A percentile compares a stretch with the other conserved stretches of the same genome.
phyloP scores from a whole-genome alignment of 2,113 vertebrate genomes.

The Protobothrops mucrosquamatus region DNA sequence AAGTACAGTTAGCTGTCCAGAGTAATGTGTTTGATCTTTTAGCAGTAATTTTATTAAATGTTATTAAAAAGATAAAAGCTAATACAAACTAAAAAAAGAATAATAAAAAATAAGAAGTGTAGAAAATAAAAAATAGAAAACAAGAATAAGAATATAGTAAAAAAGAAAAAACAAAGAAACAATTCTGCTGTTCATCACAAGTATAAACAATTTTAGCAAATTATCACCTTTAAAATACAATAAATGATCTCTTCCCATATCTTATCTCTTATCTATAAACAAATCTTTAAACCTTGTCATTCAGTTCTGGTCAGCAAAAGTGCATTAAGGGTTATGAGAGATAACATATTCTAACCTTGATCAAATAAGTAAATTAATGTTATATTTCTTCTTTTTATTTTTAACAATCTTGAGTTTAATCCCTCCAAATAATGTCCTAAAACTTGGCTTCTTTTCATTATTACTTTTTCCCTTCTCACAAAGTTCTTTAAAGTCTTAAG shows the following conservation, averaged over 20 bases:
- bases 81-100: not conserved
- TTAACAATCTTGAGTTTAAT: not conserved
- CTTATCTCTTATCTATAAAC: not conserved
- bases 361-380: not conserved
- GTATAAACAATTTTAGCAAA: not conserved
- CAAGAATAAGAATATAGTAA: not conserved
- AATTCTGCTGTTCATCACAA: not conserved
- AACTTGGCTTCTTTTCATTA: not conserved
- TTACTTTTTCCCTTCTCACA: not conserved
- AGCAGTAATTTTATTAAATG: not conserved
- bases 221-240: not conserved
- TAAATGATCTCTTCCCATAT: not conserved
- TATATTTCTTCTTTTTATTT: not conserved
- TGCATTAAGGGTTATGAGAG: not conserved
- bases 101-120: not conserved
- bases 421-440: not conserved
- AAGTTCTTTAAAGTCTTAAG: no score
- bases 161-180: not conserved
- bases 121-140: not conserved
- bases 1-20: not conserved
- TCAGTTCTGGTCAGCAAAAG: not conserved
- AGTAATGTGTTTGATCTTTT: not conserved
- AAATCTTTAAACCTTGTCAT: not conserved
- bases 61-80: not conserved
- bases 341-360: not conserved